Base-by-base conservation (phyloP, 2,888 invertebrate genomes). In the Aphidoletes aphidimyza region DNA sequence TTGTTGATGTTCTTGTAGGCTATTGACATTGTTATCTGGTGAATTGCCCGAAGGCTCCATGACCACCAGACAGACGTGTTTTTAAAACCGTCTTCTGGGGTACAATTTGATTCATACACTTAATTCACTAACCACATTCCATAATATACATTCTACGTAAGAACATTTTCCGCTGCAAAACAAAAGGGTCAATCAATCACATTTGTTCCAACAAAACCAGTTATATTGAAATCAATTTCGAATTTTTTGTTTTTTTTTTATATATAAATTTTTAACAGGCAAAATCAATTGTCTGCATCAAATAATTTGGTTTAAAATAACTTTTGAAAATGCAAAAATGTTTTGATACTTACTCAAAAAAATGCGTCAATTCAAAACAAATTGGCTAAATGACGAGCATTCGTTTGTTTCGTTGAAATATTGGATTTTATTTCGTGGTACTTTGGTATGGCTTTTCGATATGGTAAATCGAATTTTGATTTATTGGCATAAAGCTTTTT, bases 21-120 rank as follows among this genome's bases (percentile, higher is more conserved):
- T 88, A 86, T 87, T 87, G 87, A 89, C 89, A 88, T 88, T 88
- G 86, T 89, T 89, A 87, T 89, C 88, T 87, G 89, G 89, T 86
- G 88, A 85, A 84, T 87, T 88, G 87, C 88, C 88, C 87, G 89
- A 88, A 86, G 89, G 89, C 88, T 90, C 90, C 90, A 90, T 90
- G 88, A 87, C 89, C 88, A 87, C 88, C 86, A 86, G 87, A 87
- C 86, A 87, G 87, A 87, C 84, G 84, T 49, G 39, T 81, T 81
- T 81, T 36, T 26, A 83, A 59, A 69, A 83, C n/a, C 86, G 86
- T 85, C 83, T 84, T 84, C 84, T 85, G 85, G 85, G 86, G 86
- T 85, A 86, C 86, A 84, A 85, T 85, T 69, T 85, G 85, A 83
- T 69, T 83, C 37, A 42, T 42, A 84, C 85, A 69, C 84, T 85